Conservation (phyloP, 2,113 vertebrate genomes). For the human (Homo sapiens) region DNA sequence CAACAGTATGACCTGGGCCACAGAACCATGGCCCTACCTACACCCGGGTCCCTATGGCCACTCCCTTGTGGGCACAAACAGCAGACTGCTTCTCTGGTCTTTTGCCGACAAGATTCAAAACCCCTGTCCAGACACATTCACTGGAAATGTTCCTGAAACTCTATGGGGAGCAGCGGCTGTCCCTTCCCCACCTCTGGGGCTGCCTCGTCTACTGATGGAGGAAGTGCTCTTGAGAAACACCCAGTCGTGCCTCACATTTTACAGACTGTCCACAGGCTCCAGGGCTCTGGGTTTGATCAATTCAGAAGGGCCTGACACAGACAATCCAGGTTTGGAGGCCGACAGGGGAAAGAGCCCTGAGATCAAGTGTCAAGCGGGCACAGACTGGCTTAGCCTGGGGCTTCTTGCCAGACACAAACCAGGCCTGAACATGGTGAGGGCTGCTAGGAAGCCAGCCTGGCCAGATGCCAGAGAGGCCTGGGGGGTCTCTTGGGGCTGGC, state of each 20-base stretch:
- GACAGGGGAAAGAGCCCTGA: constrained; percentile 45
- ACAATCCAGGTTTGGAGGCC: constrained; percentile 66
- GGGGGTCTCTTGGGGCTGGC: not conserved
- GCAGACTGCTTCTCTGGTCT: constrained; percentile 35
- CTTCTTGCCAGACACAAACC: constrained; percentile 68
- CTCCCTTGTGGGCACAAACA: not conserved
- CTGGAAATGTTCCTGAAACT: not conserved
- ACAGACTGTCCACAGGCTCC: constrained; percentile 42
- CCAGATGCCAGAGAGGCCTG: not conserved
- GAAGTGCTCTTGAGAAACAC: constrained; percentile 6
- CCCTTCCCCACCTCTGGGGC: not conserved
- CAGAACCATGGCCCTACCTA: no score
- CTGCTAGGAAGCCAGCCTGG: not conserved
- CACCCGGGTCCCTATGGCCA: not conserved
- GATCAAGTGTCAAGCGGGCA: constrained; percentile 66
- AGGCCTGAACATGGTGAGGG: constrained; percentile 53
- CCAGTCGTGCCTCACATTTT: not conserved
- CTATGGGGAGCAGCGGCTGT: not conserved
- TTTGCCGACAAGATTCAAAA: constrained; percentile 22
- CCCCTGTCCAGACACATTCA: not conserved
- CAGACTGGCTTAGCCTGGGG: not conserved
- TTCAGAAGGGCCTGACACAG: constrained; percentile 67
- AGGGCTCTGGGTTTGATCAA: constrained; percentile 69
- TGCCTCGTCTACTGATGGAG: constrained; percentile 23
- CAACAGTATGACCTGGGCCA: not conserved